A percentile compares a stretch with the other conserved stretches of the same genome.
Conservation (phyloP, 2,888 invertebrate genomes). For the Cryptocephalus primarius region DNA sequence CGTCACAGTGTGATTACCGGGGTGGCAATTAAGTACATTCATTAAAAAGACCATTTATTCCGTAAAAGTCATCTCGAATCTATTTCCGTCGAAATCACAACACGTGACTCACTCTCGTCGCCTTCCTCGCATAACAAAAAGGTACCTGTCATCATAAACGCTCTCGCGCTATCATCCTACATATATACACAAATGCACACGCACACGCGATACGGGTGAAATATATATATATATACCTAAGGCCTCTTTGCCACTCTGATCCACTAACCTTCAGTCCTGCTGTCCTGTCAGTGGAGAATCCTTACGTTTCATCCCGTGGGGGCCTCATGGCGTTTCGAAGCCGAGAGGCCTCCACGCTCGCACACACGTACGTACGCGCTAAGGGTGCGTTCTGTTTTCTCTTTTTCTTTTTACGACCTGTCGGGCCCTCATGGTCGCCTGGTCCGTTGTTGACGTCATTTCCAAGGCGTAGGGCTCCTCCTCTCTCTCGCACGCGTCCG, state of each 20-base stretch:
- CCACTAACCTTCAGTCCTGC: conserved; percentile 11
- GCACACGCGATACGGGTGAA: no score
- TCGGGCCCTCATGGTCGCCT: conserved; percentile 10
- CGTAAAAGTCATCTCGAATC: no score
- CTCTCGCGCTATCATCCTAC: no score
- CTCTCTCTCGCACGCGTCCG: no score
- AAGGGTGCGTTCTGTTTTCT: conserved; percentile 5
- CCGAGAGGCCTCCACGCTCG: conserved; percentile 1
- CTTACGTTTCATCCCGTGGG: conserved; percentile 29
- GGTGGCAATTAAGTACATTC: no score
- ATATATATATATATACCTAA: not conserved
- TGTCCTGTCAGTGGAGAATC: conserved; percentile 26
- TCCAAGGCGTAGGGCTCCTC: conserved; percentile 11
- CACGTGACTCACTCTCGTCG: no score
- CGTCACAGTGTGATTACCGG: no score
- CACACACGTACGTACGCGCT: not conserved
- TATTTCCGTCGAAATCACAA: no score
- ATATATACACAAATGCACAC: no score
- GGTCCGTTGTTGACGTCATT: conserved; percentile 19
- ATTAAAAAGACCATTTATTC: no score
- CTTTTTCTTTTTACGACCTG: conserved; percentile 4
- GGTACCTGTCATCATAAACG: no score
- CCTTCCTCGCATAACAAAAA: no score
- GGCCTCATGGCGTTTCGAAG: conserved; percentile 17
- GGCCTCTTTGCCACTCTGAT: conserved; percentile 2